phyloP scores from a whole-genome alignment of 2,797 vertebrate species.

The Acipenser oxyrinchus region DNA sequence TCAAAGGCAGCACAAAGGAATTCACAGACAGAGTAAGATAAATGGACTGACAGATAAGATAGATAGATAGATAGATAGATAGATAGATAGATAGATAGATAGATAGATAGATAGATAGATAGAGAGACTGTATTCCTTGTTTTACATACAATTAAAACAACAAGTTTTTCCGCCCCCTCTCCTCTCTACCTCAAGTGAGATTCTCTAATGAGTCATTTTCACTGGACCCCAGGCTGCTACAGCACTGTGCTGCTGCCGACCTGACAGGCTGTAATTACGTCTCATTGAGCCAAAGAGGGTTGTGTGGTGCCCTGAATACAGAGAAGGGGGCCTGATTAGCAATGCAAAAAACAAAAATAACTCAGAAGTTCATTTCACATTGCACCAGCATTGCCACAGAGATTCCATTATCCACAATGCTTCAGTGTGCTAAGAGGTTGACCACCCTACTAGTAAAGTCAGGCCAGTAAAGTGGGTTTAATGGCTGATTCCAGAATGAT shows the following conservation, averaged over 20 bases:
- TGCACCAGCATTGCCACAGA: slow-evolving; percentile 13
- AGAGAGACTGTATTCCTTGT: not conserved
- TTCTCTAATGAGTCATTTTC: not conserved
- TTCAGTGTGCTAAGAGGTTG: no score
- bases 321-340: slow-evolving; percentile 57
- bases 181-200: not conserved
- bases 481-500: slow-evolving; percentile 13
- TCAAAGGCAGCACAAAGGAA: no score
- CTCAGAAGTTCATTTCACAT: slow-evolving; percentile 24
- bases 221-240: slow-evolving; percentile 44
- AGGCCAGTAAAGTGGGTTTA: slow-evolving; percentile 23
- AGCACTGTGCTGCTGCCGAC: slow-evolving; percentile 49
- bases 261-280: slow-evolving; percentile 63
- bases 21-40: no score
- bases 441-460: not conserved
- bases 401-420: not conserved
- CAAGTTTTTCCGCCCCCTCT: not conserved
- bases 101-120: no score
- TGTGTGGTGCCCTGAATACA: slow-evolving; percentile 35
- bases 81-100: no score
- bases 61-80: no score
- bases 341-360: slow-evolving; percentile 41
- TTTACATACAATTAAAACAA: not conserved
- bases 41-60: no score
- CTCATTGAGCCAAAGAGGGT: slow-evolving; percentile 47